Evolutionary conservation across 2,113 vertebrate species (phyloP), one percentile per base, ranked within the genome.

Genomic region (Anhinga rufa): DNA sequence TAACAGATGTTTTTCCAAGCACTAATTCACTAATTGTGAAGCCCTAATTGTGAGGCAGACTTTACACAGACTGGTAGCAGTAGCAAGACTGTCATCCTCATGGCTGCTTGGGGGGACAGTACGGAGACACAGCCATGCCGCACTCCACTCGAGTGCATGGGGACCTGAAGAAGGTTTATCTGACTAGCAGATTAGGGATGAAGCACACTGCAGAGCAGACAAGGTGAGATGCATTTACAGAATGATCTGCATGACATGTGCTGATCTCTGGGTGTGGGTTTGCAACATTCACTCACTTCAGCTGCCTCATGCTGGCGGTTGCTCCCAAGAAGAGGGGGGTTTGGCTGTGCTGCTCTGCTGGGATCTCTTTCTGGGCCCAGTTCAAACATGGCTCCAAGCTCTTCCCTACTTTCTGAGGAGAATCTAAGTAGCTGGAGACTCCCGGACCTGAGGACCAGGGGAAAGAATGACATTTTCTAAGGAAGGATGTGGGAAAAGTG

Each of bases 241-340:
- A 72, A 34, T 36, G 65, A 79, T 64, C 60, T 3, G 0, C 0
- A 0, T 40, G 84, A 9, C 0, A 10, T 28, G 81, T 92, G 91
- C 69, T 89, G 48, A 32, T 79, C 84, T 64, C 93, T 79, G 84
- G 17, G 26, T 68, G 57, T 72, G 89, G 57, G 52, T 87, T 87
- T 94, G 84, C 61, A 93, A 69, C 51, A 25, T 88, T 94, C 87
- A 96, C 96, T 97, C 87, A 97, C 96, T 95, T 96, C 78, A 54
- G 85, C 49, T 94, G 90, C 87, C 66, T 82, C n/a, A 6, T 69
- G 93, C 93, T 92, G 75, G 62, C 0, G 0, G 95, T 95, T 52
- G 82, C 95, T 94, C 95, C 96, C 82, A 97, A 2, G 71, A 92
- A 97, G 61, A 97, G 84, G 0, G 92, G 93, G 12, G 95, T 96